phyloP scores from a whole-genome alignment of 2,113 vertebrate species.

The Pipra filicauda region DNA sequence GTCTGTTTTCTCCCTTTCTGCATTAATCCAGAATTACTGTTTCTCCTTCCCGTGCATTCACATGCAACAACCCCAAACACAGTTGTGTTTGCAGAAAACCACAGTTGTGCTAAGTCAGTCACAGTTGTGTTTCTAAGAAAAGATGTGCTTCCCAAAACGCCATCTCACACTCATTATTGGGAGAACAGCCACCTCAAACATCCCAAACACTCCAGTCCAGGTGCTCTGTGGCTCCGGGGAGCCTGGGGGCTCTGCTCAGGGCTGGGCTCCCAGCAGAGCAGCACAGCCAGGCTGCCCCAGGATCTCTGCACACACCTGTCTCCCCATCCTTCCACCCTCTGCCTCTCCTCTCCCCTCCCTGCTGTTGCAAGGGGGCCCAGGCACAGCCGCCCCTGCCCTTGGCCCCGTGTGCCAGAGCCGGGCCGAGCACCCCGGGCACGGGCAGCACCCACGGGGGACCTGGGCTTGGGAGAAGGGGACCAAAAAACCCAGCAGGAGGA shows the following conservation, averaged over 20 bases:
- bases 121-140: constrained; percentile 30
- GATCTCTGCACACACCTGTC: not conserved
- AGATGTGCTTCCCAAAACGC: not conserved
- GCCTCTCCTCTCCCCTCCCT: not conserved
- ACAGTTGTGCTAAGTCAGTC: constrained; percentile 1
- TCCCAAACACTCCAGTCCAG: not conserved
- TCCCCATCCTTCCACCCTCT: not conserved
- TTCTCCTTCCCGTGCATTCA: constrained; percentile 12
- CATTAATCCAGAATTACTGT: constrained; percentile 33
- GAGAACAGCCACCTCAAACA: not conserved
- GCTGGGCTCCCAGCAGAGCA: not conserved
- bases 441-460: accelerated
- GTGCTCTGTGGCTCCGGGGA: not conserved
- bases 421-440: not conserved
- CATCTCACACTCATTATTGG: not conserved
- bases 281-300: not conserved
- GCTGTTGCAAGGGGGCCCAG: not conserved
- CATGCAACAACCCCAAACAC: constrained; percentile 26
- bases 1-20: not conserved
- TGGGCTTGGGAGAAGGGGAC: not conserved
- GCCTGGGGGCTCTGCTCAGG: not conserved
- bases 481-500: not conserved
- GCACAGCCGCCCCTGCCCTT: not conserved
- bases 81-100: constrained; percentile 51
- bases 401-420: not conserved